Evolutionary conservation across 1,140 invertebrate species (phyloP), one percentile per base, ranked within the genome.

Genomic region (Drosophila sp.): DNA sequence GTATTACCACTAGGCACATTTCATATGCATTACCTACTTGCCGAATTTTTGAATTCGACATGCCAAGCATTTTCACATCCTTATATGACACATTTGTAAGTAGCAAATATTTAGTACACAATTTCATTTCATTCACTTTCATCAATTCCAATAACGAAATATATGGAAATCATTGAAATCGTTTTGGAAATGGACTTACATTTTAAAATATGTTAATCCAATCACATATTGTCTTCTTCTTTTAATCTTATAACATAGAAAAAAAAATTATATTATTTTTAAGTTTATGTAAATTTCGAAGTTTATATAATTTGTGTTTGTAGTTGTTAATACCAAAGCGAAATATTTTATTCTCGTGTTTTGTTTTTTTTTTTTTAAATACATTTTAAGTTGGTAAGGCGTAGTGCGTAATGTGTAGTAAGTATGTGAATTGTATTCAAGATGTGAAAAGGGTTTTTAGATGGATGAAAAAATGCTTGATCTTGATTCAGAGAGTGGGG

Each of bases 371-470:
- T 50, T 72, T 57, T 79, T 80, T 84, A 76, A 87, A 85, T 85
- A 87, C 67, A 79, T 79, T 57, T 61, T 82, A 72, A 70, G 38
- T 61, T 72, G 70, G 75, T 79, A 78, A 82, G 79, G 79, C 66
- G 76, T 83, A 69, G 69, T 76, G 35, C 60, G 63, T 68, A 66
- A n/a, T 23, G 17, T 17, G 17, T 50, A 27, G 23, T 50, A 50
- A 8, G 78, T 70, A 66, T 67, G 72, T 89, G 83, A 87, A 87
- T 87, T 89, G 77, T 83, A 87, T 87, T 89, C 84, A 60, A 57
- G 55, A 76, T 76, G 73, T 76, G 73, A 60, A 62, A 61, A 54
- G 56, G 55, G 5, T 76, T 50, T 50, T 50, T 84, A 71, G 57
- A 86, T 86, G 82, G 7, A 38, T 58, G 56, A 58, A 58, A 35